Conservation (phyloP, 2,888 invertebrate species). For the Coleophora deauratella region DNA sequence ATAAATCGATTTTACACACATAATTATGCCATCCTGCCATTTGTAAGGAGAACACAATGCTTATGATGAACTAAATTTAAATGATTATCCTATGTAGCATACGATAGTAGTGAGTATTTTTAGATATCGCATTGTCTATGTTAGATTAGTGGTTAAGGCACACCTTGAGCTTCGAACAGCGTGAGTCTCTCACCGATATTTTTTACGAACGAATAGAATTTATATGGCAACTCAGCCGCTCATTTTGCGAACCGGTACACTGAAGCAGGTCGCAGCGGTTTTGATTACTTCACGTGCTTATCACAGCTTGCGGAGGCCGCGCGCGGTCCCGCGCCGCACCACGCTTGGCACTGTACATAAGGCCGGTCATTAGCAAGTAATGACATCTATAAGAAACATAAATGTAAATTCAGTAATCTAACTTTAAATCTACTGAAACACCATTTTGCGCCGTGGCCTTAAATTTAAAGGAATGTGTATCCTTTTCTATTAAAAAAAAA, state of each 20-base stretch:
- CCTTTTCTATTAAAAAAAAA: constrained; percentile 48
- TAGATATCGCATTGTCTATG: constrained; percentile 72
- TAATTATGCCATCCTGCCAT: constrained; percentile 68
- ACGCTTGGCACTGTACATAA: constrained; percentile 48
- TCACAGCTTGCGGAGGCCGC: constrained; percentile 8
- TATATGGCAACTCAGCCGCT: no score
- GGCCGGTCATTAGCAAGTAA: constrained; percentile 47
- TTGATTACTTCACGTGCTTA: no score
- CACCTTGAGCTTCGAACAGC: constrained; percentile 68
- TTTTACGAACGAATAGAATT: constrained; percentile 51
- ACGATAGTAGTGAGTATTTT: constrained; percentile 69
- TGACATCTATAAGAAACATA: constrained; percentile 44
- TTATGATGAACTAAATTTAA: constrained; percentile 67
- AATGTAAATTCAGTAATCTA: constrained; percentile 51
- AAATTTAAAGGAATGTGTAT: constrained; percentile 67
- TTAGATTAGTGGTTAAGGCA: constrained; percentile 66
- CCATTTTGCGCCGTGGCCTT: constrained; percentile 74
- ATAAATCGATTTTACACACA: constrained; percentile 66
- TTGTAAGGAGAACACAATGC: constrained; percentile 63
- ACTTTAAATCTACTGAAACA: constrained; percentile 70
- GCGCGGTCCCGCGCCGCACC: constrained; percentile 15
- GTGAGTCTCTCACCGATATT: constrained; percentile 62
- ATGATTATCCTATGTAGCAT: constrained; percentile 65
- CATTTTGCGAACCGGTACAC: no score
- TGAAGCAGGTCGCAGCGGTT: no score